phyloP scores from a whole-genome alignment of 2,888 invertebrate genomes.

The Patella ulyssiponensis region DNA sequence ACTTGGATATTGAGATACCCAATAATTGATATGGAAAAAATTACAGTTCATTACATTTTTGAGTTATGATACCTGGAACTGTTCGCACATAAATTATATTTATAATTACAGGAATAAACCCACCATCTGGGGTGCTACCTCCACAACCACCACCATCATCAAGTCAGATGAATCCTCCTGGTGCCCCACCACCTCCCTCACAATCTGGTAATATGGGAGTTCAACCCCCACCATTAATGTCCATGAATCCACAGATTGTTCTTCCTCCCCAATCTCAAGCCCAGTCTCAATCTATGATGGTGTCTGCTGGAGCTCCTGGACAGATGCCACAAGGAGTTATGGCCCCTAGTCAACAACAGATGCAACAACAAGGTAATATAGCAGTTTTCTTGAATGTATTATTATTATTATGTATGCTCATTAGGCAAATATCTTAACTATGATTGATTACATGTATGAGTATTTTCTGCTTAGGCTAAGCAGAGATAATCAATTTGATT shows the following conservation, averaged over 20 bases:
- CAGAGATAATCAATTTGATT: too few relatives aligned
- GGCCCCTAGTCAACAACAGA: constrained; percentile 35
- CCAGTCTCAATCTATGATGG: constrained; percentile 13
- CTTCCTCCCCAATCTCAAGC: constrained; percentile 1
- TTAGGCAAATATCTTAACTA: too few relatives aligned
- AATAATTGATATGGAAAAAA: too few relatives aligned
- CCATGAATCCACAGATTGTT: background rate
- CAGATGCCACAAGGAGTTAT: constrained; percentile 34
- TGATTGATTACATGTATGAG: too few relatives aligned
- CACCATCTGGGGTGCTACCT: constrained; percentile 20
- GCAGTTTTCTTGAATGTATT: too few relatives aligned
- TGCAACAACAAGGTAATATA: constrained; percentile 11
- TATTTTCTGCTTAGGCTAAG: too few relatives aligned
- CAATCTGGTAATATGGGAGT: background rate
- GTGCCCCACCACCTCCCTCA: constrained; percentile 3
- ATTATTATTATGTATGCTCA: too few relatives aligned
- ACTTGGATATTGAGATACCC: too few relatives aligned
- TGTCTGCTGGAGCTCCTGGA: constrained; percentile 24
- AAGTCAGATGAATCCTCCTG: background rate
- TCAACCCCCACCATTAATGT: constrained; percentile 1
- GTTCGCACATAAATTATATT: too few relatives aligned
- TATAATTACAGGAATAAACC: background rate
- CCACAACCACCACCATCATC: constrained; percentile 16
- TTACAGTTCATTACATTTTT: too few relatives aligned
- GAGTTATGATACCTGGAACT: too few relatives aligned